Evolutionary conservation across 2,113 vertebrate genomes (phyloP), one percentile per base, ranked within the genome.

Genomic region (Brachyistius frenatus): DNA sequence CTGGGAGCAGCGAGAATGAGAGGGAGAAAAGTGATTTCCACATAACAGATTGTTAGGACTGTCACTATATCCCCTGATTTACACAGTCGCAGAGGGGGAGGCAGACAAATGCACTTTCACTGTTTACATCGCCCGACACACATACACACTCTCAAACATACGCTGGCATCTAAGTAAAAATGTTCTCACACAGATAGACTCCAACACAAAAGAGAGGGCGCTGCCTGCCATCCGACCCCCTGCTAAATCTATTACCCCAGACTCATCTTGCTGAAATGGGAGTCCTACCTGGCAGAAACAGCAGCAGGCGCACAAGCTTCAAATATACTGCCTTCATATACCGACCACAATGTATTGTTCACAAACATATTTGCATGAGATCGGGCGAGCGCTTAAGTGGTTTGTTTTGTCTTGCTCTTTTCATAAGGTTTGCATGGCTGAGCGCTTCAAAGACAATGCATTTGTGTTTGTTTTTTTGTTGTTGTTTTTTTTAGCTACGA

Each of bases 41-140:
- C 85, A 81, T 75, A 90, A 90, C 82, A 76, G 77, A 84, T 88
- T 79, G 80, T 88, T 88, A 82, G 54, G 33, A 62, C 83, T 90
- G 87, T 90, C 86, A 85, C 87, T 84, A 83, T 85, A 92, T 93
- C 83, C 83, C 64, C 80, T 86, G 87, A 90, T 91, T 93, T 91
- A 92, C 82, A 91, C 84, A 78, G 77, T 77, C 57, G 36, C 85
- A 61, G 78, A 76, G 84, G 56, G 74, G 64, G 81, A 89, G 80
- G 74, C 73, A 72, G 80, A 80, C 79, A 88, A 86, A 92, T 88
- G 85, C 80, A 85, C 86, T 86, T 78, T 73, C 69, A 67, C 75
- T 90, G 88, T 90, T 90, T 89, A 89, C 81, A 80, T 80, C 57
- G 11, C 16, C 5, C 2, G 32, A 3, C 44, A 44, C 60, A 23